A percentile compares a stretch with the other conserved stretches of the same genome.
phyloP scores from a whole-genome alignment of 1,140 invertebrate genomes.

The Brachionus rotundiformis region DNA sequence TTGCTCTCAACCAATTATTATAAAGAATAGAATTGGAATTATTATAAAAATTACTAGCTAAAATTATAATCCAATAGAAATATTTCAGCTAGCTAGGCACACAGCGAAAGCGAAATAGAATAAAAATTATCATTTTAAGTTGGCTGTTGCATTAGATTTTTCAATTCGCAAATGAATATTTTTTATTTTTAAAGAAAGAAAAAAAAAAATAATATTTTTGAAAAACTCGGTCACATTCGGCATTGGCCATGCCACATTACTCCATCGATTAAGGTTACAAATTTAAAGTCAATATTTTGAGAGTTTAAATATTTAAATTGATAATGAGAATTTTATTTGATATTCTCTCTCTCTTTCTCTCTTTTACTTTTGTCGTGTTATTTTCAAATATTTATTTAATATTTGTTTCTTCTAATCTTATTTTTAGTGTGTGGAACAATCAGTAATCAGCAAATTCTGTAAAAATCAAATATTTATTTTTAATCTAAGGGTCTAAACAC shows the following conservation, averaged over 20 bases:
- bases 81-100: not conserved
- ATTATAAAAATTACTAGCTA: conserved; percentile 9
- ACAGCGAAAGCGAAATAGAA: not conserved
- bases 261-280: conserved; percentile 36
- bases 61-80: conserved; percentile 12
- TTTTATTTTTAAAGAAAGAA: not conserved
- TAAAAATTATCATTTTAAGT: conserved; percentile 22
- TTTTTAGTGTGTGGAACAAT: conserved; percentile 35
- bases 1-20: not conserved
- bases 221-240: not conserved
- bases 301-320: conserved; percentile 46
- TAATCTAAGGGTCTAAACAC: conserved; percentile 40
- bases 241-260: not conserved
- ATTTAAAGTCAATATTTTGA: conserved; percentile 27
- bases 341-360: conserved; percentile 25
- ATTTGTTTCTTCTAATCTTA: conserved; percentile 4
- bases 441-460: conserved; percentile 51
- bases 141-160: conserved; percentile 18
- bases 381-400: conserved; percentile 35
- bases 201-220: not conserved
- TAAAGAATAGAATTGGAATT: conserved; percentile 31
- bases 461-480: conserved; percentile 49
- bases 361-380: conserved; percentile 4
- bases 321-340: conserved; percentile 49
- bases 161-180: not conserved